These are phyloP conservation scores for Zaprionus africanus DNA, from an alignment of 1,140 invertebrate species.

Conservation along the genomic window DNA sequence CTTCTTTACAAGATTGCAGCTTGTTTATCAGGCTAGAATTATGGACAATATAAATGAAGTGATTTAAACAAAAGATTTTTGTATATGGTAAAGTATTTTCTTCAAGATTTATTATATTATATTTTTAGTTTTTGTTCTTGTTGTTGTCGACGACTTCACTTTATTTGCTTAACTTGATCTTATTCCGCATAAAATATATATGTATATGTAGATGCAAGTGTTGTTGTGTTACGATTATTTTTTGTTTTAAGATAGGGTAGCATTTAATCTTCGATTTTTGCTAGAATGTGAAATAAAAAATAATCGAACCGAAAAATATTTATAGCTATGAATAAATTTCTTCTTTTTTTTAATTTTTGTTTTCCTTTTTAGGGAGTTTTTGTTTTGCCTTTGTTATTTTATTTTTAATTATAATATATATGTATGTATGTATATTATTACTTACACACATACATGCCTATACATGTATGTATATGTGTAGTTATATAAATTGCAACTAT, in stretches of 20 bases:
- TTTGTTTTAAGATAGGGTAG: slow-evolving; percentile 65
- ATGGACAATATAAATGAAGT: slow-evolving; percentile 28
- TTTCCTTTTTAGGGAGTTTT: slow-evolving; percentile 21
- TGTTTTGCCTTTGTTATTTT: slow-evolving; percentile 36
- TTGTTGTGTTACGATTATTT: slow-evolving; percentile 64
- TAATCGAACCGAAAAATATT: slow-evolving; percentile 51
- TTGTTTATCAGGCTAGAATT: neutral
- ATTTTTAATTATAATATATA: slow-evolving; percentile 27
- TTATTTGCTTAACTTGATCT: slow-evolving; percentile 46
- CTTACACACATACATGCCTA: slow-evolving; percentile 17
- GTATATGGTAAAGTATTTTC: slow-evolving; percentile 63
- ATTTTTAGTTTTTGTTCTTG: slow-evolving; percentile 10
- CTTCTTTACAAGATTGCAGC: slow-evolving; percentile 1
- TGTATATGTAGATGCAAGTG: slow-evolving; percentile 25
- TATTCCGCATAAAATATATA: slow-evolving; percentile 60
- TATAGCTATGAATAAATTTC: slow-evolving; percentile 59
- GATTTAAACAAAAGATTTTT: slow-evolving; percentile 53
- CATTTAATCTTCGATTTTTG: slow-evolving; percentile 78
- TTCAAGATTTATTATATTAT: slow-evolving; percentile 54
- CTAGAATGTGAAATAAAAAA: slow-evolving; percentile 65
- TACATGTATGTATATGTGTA: slow-evolving; percentile 67
- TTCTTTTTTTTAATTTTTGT: slow-evolving; percentile 35
- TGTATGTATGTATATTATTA: slow-evolving; percentile 2
- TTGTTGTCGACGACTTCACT: slow-evolving; percentile 49
- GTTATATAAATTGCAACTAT: slow-evolving; percentile 83